Evolutionary conservation across 2,888 invertebrate genomes (phyloP), one percentile per base, ranked within the genome.

Genomic region (Temnothorax rugatulus): DNA sequence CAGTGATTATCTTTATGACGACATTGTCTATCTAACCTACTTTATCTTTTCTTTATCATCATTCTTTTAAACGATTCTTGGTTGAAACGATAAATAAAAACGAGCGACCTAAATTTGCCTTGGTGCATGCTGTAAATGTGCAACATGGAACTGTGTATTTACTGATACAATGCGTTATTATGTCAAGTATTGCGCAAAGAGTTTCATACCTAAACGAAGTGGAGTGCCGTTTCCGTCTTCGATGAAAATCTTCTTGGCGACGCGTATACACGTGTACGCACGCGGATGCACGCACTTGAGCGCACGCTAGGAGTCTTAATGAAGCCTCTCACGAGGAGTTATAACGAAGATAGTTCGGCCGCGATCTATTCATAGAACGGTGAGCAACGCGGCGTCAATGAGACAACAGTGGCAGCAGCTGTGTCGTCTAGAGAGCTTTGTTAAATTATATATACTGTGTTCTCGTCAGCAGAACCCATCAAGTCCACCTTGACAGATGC

Each of bases 371-470:
- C 89, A 90, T 91, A 88, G 90, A 85, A 66, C 77, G 79, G 38
- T 83, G 85, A 79, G 83, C 87, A 59, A 87, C 82, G 82, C 73
- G 86, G 86, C 90, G 91, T 90, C 89, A 91, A 93, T 91, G 93
- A 91, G 91, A 90, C 92, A 89, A 89, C 89, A 87, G 61, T 88
- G 88, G 83, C 87, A 87, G 84, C 90, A 92, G 88, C 91, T 91
- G 90, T 88, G 89, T 88, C 86, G 85, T 79, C 76, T 83, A 79
- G 59, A 85, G 76, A 85, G 76, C 66, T 25, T 63, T 79, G 74
- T 68, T 73, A 63, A 61, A 64, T 73, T 71, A 44, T 76, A 73
- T 69, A 41, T 77, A 74, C 54, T 47, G 25, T 74, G 54, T 64
- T 81, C 79, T 29, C 69, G 75, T 57, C 52, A 61, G 64, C 61